Conservation (phyloP, 2,888 invertebrate species). For the Pegoplata infirma region DNA sequence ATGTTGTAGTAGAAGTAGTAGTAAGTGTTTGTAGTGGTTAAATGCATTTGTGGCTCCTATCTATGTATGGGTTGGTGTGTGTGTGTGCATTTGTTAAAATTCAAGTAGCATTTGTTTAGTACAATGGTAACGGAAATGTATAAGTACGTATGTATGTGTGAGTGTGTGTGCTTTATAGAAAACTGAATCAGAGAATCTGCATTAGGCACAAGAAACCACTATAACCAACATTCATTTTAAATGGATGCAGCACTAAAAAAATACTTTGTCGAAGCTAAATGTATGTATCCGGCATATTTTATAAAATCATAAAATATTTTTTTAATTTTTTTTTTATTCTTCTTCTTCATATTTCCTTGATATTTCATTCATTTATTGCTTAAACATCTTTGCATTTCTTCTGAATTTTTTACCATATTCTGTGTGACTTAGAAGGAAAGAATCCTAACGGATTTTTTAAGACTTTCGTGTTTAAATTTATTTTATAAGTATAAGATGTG, state of each 20-base stretch:
- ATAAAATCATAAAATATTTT: constrained; percentile 10
- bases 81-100: constrained; percentile 26
- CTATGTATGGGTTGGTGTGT: not conserved
- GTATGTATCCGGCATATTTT: not conserved
- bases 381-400: too few species aligned
- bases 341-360: constrained; percentile 1
- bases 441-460: too few species aligned
- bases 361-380: not conserved
- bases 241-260: constrained; percentile 3
- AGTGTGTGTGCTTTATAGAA: not conserved
- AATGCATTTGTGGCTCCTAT: constrained; percentile 40
- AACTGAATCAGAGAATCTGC: constrained; percentile 27
- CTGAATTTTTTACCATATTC: too few species aligned
- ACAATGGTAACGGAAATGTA: constrained; percentile 52
- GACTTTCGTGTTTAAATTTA: too few species aligned
- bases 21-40: constrained; percentile 55
- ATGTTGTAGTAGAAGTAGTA: too few species aligned
- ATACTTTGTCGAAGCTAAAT: not conserved
- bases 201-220: constrained; percentile 53
- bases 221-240: constrained; percentile 20
- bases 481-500: too few species aligned
- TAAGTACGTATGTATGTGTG: not conserved
- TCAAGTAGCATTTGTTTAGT: constrained; percentile 53
- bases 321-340: too few species aligned
- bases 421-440: too few species aligned